Evolutionary conservation across 2,113 vertebrate genomes (phyloP).

Genomic region (Toxotes chatareus): DNA sequence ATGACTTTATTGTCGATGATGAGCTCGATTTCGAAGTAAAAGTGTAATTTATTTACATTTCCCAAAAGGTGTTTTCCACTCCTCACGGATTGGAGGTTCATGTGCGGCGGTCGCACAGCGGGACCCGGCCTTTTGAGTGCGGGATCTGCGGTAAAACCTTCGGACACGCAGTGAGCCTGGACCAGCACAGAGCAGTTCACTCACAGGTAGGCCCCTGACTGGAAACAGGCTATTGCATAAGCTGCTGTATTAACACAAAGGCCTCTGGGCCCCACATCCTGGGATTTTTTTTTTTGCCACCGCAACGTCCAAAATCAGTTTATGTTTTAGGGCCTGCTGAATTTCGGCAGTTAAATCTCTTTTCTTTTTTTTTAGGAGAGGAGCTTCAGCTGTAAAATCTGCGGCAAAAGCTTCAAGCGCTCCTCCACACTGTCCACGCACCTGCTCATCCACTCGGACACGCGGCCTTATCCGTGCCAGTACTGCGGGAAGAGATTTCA

Average conservation of each 20-base stretch:
- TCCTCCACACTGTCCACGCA: conserved; percentile 97
- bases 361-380: conserved; percentile 86
- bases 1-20: too few species aligned
- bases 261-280: background rate
- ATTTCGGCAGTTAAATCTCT: background rate
- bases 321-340: background rate
- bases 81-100: conserved; percentile 95
- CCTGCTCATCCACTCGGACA: conserved; percentile 98
- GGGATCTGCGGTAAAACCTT: conserved; percentile 96
- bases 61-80: conserved; percentile 91
- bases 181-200: conserved; percentile 94
- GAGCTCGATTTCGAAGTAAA: background rate
- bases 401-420: conserved; percentile 97
- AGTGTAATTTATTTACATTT: background rate
- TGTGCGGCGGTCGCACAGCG: conserved; percentile 93
- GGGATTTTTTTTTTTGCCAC: background rate
- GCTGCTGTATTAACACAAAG: background rate
- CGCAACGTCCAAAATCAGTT: background rate
- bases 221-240: background rate
- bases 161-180: conserved; percentile 95
- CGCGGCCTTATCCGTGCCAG: conserved; percentile 96
- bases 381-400: conserved; percentile 97
- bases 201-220: conserved; percentile 86
- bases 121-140: conserved; percentile 94
- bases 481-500: conserved; percentile 99